Evolutionary conservation across 2,113 vertebrate genomes (phyloP), one percentile per base, ranked within the genome.

Genomic region (Brevimyrus niger): DNA sequence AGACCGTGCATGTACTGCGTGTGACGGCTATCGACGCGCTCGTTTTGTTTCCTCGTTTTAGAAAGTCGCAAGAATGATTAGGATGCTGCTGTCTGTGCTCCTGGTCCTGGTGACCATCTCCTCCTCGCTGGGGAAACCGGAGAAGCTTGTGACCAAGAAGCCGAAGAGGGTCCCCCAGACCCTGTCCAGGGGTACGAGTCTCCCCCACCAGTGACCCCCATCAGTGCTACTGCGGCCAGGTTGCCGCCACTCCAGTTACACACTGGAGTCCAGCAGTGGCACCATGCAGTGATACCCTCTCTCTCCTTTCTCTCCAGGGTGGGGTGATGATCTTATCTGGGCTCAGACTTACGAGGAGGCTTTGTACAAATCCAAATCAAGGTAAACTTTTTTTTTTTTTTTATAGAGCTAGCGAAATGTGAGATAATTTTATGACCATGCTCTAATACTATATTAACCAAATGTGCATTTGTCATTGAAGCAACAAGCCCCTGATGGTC

Each of bases 321-420:
- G 98, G 98, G 98, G 97, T 0, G 98, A 99, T 91, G 96, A 98
- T 87, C 95, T 98, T 89, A 95, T 97, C 91, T 99, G 98, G 98
- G 96, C 96, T 0, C 98, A 99, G 95, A 99, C 98, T 0, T 99
- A 99, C 0, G 98, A 99, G 92, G 98, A 99, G 93, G 97, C 94
- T 6, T 94, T 99, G 0, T 97, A 95, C 93, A 97, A 97, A 94
- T 53, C 97, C 90, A 97, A 96, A 47, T 94, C 90, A 92, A 93
- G 91, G 98, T 99, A 94, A 94, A 46, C 91, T 0, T 0, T 6
- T 2, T 0, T 6, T 0, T 0, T 6, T 2, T 0, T 6, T 83
- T 47, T 10, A 47, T 8, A 44, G 3, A 13, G 9, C 4, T 61
- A 23, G 3, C 23, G 6, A 47, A 58, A 27, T 86, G 48, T 21